Percentiles rank a stretch among this genome's conserved stretches.
Evolutionary conservation across 2,113 vertebrate species (phyloP).

Genomic region (Actenoides lindsayi): DNA sequence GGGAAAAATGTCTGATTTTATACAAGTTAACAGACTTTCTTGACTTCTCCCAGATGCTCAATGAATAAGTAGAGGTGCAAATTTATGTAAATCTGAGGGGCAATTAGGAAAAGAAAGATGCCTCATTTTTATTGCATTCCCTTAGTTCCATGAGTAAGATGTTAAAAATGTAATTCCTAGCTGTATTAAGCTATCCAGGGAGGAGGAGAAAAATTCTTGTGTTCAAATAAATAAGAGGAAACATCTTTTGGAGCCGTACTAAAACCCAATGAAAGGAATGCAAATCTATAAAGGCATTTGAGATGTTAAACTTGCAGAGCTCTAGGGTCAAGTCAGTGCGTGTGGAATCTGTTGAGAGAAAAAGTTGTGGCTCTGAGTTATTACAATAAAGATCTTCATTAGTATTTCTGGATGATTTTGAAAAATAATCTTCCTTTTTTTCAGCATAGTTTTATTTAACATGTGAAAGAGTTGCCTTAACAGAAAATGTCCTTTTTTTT

Average conservation of each 20-base stretch:
- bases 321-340: not conserved
- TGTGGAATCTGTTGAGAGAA: not conserved
- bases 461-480: not conserved
- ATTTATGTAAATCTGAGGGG: constrained; percentile 26
- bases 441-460: not conserved
- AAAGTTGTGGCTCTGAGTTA: not conserved
- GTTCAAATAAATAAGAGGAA: constrained; percentile 6
- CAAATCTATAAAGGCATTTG: not conserved
- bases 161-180: constrained; percentile 48
- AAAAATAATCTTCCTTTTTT: not conserved
- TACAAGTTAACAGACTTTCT: constrained; percentile 20
- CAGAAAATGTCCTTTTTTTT: not conserved
- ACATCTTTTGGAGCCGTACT: not conserved
- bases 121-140: not conserved
- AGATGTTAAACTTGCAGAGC: not conserved
- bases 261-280: not conserved
- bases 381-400: not conserved
- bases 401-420: not conserved
- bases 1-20: constrained; percentile 12
- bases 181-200: not conserved
- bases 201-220: not conserved
- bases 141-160: not conserved
- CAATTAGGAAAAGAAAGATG: not conserved
- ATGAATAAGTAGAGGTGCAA: not conserved
- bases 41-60: constrained; percentile 17